Conservation (phyloP, 2,888 invertebrate genomes). For the Heteromurus nitidus region DNA sequence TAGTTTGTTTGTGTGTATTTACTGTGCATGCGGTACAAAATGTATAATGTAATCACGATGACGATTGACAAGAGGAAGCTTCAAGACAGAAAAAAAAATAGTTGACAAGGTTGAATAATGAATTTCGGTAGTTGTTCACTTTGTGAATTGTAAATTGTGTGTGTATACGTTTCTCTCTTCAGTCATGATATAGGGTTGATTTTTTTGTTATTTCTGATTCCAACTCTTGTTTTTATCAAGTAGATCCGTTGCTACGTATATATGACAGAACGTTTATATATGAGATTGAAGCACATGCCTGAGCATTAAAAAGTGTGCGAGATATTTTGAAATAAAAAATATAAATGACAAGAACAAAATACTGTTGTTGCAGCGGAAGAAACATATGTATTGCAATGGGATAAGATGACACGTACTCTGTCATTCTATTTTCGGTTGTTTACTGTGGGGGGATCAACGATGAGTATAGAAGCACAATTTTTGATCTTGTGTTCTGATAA, state of each 20-base stretch:
- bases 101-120: slow-evolving; percentile 64
- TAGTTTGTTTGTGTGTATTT: too few relatives aligned
- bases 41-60: slow-evolving; percentile 19
- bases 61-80: slow-evolving; percentile 19
- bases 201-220: too few relatives aligned
- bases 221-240: too few relatives aligned
- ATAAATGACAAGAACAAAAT: background rate
- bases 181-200: too few relatives aligned
- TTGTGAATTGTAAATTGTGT: slow-evolving; percentile 37
- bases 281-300: too few relatives aligned
- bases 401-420: slow-evolving; percentile 36
- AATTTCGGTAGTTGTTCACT: slow-evolving; percentile 54
- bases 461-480: too few relatives aligned
- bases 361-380: background rate
- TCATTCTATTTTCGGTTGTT: slow-evolving; percentile 31
- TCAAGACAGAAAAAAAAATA: slow-evolving; percentile 2
- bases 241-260: too few relatives aligned
- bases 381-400: background rate
- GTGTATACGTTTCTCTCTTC: too few relatives aligned
- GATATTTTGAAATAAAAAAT: too few relatives aligned
- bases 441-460: slow-evolving; percentile 10
- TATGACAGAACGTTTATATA: too few relatives aligned
- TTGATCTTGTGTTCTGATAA: slow-evolving; percentile 38
- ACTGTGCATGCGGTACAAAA: too few relatives aligned
- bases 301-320: too few relatives aligned